phyloP scores from a whole-genome alignment of 2,113 vertebrate genomes.

The Phycodurus eques region DNA sequence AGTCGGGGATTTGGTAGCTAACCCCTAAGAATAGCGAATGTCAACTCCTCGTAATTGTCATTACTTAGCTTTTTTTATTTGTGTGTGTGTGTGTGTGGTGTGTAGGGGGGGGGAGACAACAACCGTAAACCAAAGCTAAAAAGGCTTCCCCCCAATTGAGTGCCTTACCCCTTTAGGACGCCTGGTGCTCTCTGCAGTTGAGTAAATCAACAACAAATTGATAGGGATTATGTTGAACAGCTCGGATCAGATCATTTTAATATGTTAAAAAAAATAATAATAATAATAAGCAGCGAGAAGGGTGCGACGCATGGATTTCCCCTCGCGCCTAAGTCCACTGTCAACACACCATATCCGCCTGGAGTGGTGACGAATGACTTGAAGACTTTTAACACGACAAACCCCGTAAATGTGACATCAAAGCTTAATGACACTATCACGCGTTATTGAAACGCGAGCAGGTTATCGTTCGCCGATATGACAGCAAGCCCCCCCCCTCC shows the following conservation, averaged over 20 bases:
- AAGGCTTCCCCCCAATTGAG: background rate
- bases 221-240: background rate
- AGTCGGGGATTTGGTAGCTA: background rate
- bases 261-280: constrained; percentile 14
- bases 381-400: background rate
- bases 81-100: no score
- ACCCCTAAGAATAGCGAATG: no score
- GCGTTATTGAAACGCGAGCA: background rate
- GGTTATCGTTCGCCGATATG: background rate
- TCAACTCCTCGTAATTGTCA: no score
- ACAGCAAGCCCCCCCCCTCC: background rate
- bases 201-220: background rate
- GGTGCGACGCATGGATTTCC: constrained; percentile 53
- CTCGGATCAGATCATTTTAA: constrained; percentile 31
- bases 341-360: constrained; percentile 17
- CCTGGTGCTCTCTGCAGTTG: background rate
- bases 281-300: constrained; percentile 9
- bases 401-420: background rate
- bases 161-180: background rate
- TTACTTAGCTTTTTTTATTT: no score
- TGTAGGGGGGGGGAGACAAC: no score
- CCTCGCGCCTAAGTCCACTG: constrained; percentile 28
- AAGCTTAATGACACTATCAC: background rate
- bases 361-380: background rate
- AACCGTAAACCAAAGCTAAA: no score